phyloP scores from a whole-genome alignment of 2,888 invertebrate genomes.

The Trisateles emortualis region DNA sequence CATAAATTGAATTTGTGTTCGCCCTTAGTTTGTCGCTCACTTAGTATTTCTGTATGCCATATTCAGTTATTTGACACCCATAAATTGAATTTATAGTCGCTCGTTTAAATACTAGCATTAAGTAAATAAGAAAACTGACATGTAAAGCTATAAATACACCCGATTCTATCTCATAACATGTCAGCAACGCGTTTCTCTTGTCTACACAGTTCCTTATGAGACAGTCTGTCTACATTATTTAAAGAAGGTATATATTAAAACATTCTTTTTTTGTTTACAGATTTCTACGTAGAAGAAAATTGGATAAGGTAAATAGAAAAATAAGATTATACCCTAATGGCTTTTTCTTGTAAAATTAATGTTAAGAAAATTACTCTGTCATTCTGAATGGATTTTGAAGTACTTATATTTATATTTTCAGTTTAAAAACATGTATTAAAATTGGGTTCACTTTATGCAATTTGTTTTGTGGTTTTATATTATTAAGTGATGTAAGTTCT shows the following conservation, averaged over 20 bases:
- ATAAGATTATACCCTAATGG: neutral
- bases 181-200: neutral
- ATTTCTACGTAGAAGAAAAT: constrained; percentile 15
- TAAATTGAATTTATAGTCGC: too few relatives aligned
- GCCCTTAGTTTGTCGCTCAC: too few relatives aligned
- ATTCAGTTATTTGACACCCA: too few relatives aligned
- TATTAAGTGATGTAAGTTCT: too few relatives aligned
- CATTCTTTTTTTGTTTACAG: constrained; percentile 27
- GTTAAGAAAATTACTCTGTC: neutral
- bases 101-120: too few relatives aligned
- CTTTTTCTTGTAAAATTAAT: neutral
- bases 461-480: neutral
- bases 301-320: constrained; percentile 26
- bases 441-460: too few relatives aligned
- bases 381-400: neutral
- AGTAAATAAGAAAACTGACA: neutral
- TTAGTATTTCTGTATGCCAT: too few relatives aligned
- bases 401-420: neutral
- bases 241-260: constrained; percentile 7
- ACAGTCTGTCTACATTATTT: constrained; percentile 1
- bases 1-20: too few relatives aligned
- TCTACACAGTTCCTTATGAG: neutral
- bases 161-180: constrained; percentile 1
- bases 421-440: too few relatives aligned
- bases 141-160: neutral